Percentiles rank a stretch among this genome's conserved stretches.
These are phyloP conservation scores for Gryllus longicercus DNA, from an alignment of 2,888 invertebrate genomes.

Conservation along the genomic window DNA sequence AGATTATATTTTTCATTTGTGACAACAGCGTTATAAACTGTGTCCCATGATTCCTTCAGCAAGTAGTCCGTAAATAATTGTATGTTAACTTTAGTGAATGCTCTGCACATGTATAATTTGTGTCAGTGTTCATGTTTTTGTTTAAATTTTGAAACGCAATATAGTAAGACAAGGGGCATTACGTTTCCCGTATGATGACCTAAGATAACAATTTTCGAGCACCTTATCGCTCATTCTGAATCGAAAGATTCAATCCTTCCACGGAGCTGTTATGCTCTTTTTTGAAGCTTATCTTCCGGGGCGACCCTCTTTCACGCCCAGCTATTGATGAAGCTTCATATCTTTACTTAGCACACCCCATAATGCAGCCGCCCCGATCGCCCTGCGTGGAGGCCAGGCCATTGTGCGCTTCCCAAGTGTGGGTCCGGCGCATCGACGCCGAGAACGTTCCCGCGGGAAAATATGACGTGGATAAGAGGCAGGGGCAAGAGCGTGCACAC, in stretches of 20 bases:
- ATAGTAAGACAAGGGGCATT: too few species aligned
- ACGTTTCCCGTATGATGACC: too few species aligned
- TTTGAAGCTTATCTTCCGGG: background rate
- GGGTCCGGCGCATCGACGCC: too few species aligned
- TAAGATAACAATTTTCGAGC: background rate
- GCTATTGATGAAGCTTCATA: constrained; percentile 8
- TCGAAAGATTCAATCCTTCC: background rate
- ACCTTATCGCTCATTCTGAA: background rate
- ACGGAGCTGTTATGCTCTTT: background rate
- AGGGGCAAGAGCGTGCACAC: background rate
- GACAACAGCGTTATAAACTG: too few species aligned
- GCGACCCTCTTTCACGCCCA: background rate
- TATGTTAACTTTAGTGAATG: too few species aligned
- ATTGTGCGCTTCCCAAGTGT: too few species aligned
- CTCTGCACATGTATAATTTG: too few species aligned
- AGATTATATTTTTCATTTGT: too few species aligned
- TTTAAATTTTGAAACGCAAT: too few species aligned
- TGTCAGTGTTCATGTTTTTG: too few species aligned
- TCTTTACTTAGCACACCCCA: background rate
- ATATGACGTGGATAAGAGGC: background rate
- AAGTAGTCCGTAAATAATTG: too few species aligned
- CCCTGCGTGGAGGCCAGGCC: background rate
- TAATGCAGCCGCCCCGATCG: background rate
- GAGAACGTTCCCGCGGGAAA: background rate
- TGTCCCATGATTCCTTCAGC: too few species aligned